Conservation (phyloP, 2,797 vertebrate genomes). For the Pantherophis alleghaniensis region DNA sequence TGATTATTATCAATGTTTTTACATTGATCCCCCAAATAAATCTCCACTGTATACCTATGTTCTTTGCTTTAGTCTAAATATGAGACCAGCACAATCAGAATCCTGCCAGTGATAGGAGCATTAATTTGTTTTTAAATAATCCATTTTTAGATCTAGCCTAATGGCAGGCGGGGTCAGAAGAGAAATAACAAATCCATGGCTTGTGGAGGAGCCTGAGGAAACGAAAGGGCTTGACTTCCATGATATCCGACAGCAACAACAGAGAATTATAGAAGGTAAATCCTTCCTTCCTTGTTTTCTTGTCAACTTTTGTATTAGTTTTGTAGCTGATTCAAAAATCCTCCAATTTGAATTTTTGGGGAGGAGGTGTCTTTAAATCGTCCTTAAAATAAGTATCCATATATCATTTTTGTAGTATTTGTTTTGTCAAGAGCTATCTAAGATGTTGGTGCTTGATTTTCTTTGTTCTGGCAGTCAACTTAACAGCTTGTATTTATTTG, state of each 20-base stretch:
- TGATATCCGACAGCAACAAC: conserved; percentile 91
- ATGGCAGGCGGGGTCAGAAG: conserved; percentile 75
- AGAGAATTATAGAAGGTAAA: conserved; percentile 86
- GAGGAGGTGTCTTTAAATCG: neutral
- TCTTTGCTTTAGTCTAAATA: neutral
- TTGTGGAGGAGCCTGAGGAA: conserved; percentile 90
- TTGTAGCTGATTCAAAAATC: neutral
- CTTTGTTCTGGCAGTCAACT: neutral
- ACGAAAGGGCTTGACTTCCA: conserved; percentile 84
- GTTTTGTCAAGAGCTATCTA: neutral
- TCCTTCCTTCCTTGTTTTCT: neutral
- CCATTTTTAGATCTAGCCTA: conserved; percentile 79
- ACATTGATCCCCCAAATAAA: neutral
- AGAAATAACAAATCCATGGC: conserved; percentile 83
- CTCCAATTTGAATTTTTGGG: neutral
- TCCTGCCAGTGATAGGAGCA: neutral
- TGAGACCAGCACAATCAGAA: neutral
- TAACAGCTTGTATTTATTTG: neutral
- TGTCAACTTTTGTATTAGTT: neutral
- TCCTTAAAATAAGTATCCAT: neutral
- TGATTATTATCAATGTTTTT: neutral
- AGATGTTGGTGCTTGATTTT: neutral
- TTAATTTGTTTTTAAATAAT: neutral
- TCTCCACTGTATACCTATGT: neutral
- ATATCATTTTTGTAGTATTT: neutral